Evolutionary conservation across 1,140 invertebrate genomes (phyloP).

Genomic region (Pteromalus puparum): DNA sequence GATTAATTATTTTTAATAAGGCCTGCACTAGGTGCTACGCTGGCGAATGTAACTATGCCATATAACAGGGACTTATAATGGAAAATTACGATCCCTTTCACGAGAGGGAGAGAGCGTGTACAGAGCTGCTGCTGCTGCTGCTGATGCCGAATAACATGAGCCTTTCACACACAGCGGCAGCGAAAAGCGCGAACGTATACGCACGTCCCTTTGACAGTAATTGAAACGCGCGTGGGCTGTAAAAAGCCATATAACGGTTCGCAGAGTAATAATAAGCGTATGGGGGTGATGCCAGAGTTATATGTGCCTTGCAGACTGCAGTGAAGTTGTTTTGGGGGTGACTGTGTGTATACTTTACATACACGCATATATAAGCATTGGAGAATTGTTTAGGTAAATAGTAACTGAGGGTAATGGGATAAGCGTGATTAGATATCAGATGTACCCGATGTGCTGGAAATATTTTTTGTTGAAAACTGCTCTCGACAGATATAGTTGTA

Average conservation of each 20-base stretch:
- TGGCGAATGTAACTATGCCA: neutral
- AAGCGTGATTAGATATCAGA: too few species aligned
- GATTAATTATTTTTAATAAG: constrained; percentile 26
- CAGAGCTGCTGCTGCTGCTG: neutral
- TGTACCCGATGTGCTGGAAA: too few species aligned
- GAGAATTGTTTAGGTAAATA: neutral
- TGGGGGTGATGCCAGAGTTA: neutral
- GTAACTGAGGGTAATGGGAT: too few species aligned
- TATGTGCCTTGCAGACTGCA: too few species aligned
- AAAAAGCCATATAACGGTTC: neutral
- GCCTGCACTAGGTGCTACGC: neutral
- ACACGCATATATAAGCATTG: too few species aligned
- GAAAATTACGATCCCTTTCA: constrained; percentile 3
- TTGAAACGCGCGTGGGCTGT: neutral
- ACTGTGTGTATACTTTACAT: too few species aligned
- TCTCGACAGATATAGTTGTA: too few species aligned
- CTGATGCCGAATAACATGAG: neutral
- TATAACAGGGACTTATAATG: neutral
- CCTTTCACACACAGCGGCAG: neutral
- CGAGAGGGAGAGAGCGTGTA: neutral
- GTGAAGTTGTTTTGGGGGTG: too few species aligned
- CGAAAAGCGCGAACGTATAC: neutral
- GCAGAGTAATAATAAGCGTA: neutral
- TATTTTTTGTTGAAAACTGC: too few species aligned
- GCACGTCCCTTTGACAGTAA: neutral